phyloP scores from a whole-genome alignment of 2,113 vertebrate genomes.

The Tetraodon nigroviridis region DNA sequence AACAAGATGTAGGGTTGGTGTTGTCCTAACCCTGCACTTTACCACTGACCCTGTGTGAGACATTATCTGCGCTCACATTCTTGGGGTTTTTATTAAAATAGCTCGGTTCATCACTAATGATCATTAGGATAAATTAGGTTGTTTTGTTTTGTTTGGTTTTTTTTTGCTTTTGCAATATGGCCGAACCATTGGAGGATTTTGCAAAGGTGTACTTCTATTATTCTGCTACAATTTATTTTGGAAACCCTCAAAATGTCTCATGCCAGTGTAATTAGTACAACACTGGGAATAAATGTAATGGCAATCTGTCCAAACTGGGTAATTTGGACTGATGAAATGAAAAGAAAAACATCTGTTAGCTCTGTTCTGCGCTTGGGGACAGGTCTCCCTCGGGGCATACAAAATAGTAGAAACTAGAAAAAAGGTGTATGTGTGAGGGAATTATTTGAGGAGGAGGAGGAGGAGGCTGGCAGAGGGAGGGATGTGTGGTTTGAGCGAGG shows the following conservation, averaged over 20 bases:
- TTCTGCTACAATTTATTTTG: neutral
- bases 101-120: neutral
- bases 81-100: neutral
- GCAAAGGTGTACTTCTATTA: neutral
- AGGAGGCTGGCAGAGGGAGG: constrained; percentile 33
- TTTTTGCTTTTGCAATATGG: neutral
- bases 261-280: constrained; percentile 36
- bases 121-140: neutral
- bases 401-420: constrained; percentile 39
- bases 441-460: constrained; percentile 7
- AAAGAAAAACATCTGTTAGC: constrained; percentile 49
- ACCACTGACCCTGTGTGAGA: neutral
- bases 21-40: neutral
- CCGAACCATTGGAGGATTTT: neutral
- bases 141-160: too few relatives aligned
- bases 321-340: neutral
- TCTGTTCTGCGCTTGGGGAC: constrained; percentile 40
- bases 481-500: constrained; percentile 25
- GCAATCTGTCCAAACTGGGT: constrained; percentile 33
- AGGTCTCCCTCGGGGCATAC: constrained; percentile 32
- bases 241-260: constrained; percentile 8
- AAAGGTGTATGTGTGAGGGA: constrained; percentile 26
- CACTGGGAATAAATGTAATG: constrained; percentile 26
- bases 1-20: neutral
- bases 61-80: neutral